These are phyloP conservation scores for Chondrosia reniformis DNA, from an alignment of 37 sponge, comb jelly and placozoan species.

Conservation along the genomic window DNA sequence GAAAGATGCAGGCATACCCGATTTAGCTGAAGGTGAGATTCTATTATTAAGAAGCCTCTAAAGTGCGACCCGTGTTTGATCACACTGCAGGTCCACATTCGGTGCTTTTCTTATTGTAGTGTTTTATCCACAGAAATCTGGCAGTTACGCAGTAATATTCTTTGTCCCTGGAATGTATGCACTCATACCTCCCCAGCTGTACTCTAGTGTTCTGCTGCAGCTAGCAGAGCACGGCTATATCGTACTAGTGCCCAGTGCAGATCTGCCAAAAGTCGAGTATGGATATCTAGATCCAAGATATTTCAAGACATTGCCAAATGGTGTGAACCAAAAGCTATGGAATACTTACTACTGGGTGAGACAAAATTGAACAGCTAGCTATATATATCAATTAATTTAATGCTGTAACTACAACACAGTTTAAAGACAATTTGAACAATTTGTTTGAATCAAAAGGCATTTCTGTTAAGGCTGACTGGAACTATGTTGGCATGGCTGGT, in stretches of 20 bases:
- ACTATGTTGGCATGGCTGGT: slow-evolving; percentile 17
- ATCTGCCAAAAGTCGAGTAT: slow-evolving; percentile 3
- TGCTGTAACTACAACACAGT: no score
- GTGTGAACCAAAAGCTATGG: no score
- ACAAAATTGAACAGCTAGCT: no score
- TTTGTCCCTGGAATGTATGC: slow-evolving; percentile 54
- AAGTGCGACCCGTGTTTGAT: no score
- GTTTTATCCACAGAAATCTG: slow-evolving; percentile 39
- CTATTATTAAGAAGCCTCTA: no score
- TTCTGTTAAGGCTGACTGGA: slow-evolving; percentile 43
- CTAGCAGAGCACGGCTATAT: slow-evolving; percentile 50
- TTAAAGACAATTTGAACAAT: slow-evolving; percentile 25
- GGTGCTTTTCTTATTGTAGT: slow-evolving; percentile 26
- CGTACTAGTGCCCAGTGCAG: slow-evolving; percentile 23
- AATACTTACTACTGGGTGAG: no score
- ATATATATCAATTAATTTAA: not conserved
- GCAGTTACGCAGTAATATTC: slow-evolving; percentile 40
- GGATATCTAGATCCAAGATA: no score
- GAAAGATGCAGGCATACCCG: no score
- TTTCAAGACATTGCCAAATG: no score
- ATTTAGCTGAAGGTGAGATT: no score
- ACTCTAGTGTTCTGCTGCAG: slow-evolving; percentile 26
- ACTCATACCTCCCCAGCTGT: slow-evolving; percentile 29
- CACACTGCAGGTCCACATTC: no score
- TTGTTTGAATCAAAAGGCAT: slow-evolving; percentile 15